Conservation (phyloP, 2,888 invertebrate genomes). For the Periphyllus acericola region DNA sequence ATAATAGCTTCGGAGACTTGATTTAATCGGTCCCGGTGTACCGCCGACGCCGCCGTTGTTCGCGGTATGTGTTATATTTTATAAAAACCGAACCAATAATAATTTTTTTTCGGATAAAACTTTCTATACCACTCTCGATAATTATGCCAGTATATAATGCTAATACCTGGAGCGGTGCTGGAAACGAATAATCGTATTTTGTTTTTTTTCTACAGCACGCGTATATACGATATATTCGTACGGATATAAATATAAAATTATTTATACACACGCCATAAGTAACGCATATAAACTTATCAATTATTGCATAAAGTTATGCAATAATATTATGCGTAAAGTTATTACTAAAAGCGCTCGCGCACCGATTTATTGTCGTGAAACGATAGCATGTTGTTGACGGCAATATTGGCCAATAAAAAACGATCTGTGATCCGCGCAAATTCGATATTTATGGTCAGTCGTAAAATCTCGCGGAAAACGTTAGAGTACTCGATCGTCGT, state of each 20-base stretch:
- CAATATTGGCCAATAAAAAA: slow-evolving; percentile 22
- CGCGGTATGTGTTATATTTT: background rate
- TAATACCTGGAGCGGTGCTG: background rate
- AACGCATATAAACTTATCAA: background rate
- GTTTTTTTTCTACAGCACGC: background rate
- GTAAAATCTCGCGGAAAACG: slow-evolving; percentile 5
- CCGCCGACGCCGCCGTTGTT: background rate
- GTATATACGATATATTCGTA: no score
- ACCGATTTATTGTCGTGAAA: background rate
- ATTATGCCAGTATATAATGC: slow-evolving; percentile 8
- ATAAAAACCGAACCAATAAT: slow-evolving; percentile 33
- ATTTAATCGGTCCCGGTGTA: slow-evolving; percentile 30
- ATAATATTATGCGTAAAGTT: background rate
- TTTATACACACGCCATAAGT: background rate
- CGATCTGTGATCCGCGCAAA: background rate
- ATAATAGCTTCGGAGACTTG: background rate
- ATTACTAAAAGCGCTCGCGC: background rate
- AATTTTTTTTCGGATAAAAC: slow-evolving; percentile 17
- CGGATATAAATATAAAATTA: no score
- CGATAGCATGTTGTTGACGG: background rate
- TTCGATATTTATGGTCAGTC: background rate
- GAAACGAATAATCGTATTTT: background rate
- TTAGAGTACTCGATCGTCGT: background rate
- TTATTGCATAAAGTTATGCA: background rate
- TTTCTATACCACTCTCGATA: slow-evolving; percentile 46